Conservation (phyloP, 2,888 invertebrate species). For the Nemotelus nigrinus region DNA sequence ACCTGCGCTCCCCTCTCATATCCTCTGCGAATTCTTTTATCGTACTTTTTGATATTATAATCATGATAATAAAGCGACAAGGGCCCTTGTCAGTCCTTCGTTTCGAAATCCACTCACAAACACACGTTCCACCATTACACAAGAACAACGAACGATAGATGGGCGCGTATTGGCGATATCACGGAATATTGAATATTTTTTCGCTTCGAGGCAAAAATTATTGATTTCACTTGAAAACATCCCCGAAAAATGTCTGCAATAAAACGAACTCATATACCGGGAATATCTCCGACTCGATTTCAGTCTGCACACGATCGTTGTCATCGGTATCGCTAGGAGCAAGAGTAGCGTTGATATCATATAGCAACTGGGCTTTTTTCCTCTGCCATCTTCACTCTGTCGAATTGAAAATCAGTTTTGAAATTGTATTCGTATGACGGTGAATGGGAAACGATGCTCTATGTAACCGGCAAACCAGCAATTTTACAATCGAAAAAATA, state of each 20-base stretch:
- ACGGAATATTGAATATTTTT: not conserved
- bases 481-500: too few relatives aligned
- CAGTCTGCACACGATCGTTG: too few relatives aligned
- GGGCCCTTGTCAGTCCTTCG: not conserved
- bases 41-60: not conserved
- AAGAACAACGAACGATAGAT: not conserved
- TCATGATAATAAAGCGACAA: not conserved
- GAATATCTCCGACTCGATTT: not conserved
- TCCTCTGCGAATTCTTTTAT: not conserved
- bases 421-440: too few relatives aligned
- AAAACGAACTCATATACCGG: not conserved
- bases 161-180: not conserved
- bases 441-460: too few relatives aligned
- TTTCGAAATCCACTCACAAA: not conserved
- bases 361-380: too few relatives aligned
- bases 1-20: not conserved
- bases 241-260: not conserved
- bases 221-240: not conserved
- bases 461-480: too few relatives aligned
- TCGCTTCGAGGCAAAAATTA: not conserved
- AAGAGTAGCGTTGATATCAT: too few relatives aligned
- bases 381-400: too few relatives aligned
- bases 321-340: too few relatives aligned
- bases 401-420: too few relatives aligned
- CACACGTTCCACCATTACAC: not conserved